Base-by-base conservation (phyloP, 2,888 invertebrate species). In the Xylocampa areola region DNA sequence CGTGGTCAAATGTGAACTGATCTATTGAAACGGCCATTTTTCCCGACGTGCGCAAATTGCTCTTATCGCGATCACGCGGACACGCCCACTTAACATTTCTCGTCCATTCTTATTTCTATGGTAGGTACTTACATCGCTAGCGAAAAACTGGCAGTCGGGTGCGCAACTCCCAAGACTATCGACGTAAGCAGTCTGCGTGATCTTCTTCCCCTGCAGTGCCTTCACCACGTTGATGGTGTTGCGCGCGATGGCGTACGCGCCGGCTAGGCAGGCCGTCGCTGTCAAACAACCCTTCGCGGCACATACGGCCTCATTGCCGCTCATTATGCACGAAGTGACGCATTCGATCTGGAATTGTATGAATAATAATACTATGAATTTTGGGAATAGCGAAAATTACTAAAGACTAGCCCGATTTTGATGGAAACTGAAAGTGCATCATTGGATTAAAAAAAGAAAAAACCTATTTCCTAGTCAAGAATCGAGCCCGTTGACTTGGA, bases 261-360 rank as follows among this genome's bases (percentile, higher is more conserved):
- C 92, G 11, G 93, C 86, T 1, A 93, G 76, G 48, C 89, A 88
- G 0, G 93, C 81, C 0, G 90, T 89, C 13, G 84, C 90, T 0
- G 71, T 65, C n/a, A 21, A 41, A 23, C 84, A 80, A 0, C 89
- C 85, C 30, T 90, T 91, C 0, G 91, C 85, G 0, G 81, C 79
- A 50, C 86, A 84, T 0, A 92, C 90, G 0, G 86, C 82, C 29
- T 90, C 90, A 8, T 78, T 86, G 1, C 91, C 90, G 39, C 79
- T 85, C 92, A 92, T 92, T 66, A 93, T 93, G 55, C 90, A 87
- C 0, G 92, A 91, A 1, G 91, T 91, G 14, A 91, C 84, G 57
- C 92, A 91, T 79, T 93, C 92, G 10, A 91, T 71, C 92, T 92
- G 75, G 2, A 45, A 50, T 40, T 29, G n/a, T n/a, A n/a, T n/a